Evolutionary conservation across 2,113 vertebrate species (phyloP), one percentile per base, ranked within the genome.

Genomic region (Hoplias malabaricus): DNA sequence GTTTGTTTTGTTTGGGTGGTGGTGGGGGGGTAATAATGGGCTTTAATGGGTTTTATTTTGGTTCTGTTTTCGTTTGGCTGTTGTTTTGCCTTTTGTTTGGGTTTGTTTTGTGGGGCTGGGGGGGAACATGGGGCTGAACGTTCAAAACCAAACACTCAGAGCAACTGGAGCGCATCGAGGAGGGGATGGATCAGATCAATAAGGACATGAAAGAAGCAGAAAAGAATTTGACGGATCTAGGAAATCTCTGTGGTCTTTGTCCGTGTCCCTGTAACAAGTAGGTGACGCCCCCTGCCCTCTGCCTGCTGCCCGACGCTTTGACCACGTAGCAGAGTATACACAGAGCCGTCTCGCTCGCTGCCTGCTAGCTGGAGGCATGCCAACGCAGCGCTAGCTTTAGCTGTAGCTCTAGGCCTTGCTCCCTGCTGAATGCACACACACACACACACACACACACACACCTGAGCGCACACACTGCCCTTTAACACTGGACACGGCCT

Each of bases 101-200:
- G 87, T 86, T 90, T 73, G 25, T 36, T 72, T 43, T 69, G 48
- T 29, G 13, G 29, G 16, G 85, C n/a, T n/a, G 86, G 80, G 85
- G 81, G 80, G 87, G 85, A 89, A 86, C 90, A n/a, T n/a, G n/a
- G n/a, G 86, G 89, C 89, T 89, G 85, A 53, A 86, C 90, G 85
- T 90, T 87, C 97, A 96, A 79, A 10, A 21, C n/a, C n/a, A n/a
- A n/a, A n/a, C n/a, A n/a, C n/a, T 96, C 96, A 99, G 97, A 99
- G 91, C 97, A 99, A 98, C 97, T 99, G 94, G 97, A 99, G 93
- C 96, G 97, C 93, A 97, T 98, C 85, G 97, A 99, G 94, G 97
- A 99, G 93, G 97, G 96, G 92, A 98, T 99, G 97, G 97, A 99
- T 95, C 97, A 99, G 94, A 99, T 99, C 95, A 99, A 99, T 95